A percentile compares a stretch with the other conserved stretches of the same genome.
Evolutionary conservation across 2,797 vertebrate genomes (phyloP).

Genomic region (Pseudomugil gertrudae): DNA sequence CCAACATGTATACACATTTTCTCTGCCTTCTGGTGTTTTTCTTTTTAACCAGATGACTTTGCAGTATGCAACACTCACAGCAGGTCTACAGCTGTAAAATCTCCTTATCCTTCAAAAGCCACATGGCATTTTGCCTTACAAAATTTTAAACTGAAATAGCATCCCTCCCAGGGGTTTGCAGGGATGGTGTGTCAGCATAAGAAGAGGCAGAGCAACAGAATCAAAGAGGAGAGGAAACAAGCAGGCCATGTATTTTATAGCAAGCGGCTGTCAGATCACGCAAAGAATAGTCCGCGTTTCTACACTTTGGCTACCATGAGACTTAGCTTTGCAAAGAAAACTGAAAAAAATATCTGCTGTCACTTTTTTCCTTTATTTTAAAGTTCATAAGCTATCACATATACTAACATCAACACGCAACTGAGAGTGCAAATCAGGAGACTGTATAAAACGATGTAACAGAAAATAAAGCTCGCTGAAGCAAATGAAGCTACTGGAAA

Average conservation of each 20-base stretch:
- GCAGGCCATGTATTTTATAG: slow-evolving; percentile 32
- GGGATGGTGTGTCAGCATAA: slow-evolving; percentile 54
- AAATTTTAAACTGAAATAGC: slow-evolving; percentile 54
- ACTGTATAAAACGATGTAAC: slow-evolving; percentile 13
- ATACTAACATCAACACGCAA: slow-evolving; percentile 29
- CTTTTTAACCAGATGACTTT: slow-evolving; percentile 10
- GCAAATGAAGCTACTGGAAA: slow-evolving; percentile 17
- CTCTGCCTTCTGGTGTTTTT: neutral
- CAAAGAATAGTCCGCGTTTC: slow-evolving; percentile 40
- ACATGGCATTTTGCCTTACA: slow-evolving; percentile 48
- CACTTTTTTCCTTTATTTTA: slow-evolving; percentile 6
- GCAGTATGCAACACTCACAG: slow-evolving; percentile 4
- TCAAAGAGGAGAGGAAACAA: slow-evolving; percentile 35
- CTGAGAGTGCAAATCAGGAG: neutral
- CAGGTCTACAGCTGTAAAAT: slow-evolving; percentile 3
- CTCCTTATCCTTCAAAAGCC: slow-evolving; percentile 9
- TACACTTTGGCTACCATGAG: slow-evolving; percentile 37
- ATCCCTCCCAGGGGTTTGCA: slow-evolving; percentile 43
- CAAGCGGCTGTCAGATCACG: slow-evolving; percentile 58
- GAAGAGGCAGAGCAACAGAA: slow-evolving; percentile 35
- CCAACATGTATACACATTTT: slow-evolving; percentile 40
- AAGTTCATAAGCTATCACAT: slow-evolving; percentile 35
- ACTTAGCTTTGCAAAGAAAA: slow-evolving; percentile 36
- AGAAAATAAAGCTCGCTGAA: slow-evolving; percentile 4
- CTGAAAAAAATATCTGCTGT: slow-evolving; percentile 21